Evolutionary conservation across 2,797 vertebrate genomes (phyloP).

Genomic region (Oreochromis mossambicus): DNA sequence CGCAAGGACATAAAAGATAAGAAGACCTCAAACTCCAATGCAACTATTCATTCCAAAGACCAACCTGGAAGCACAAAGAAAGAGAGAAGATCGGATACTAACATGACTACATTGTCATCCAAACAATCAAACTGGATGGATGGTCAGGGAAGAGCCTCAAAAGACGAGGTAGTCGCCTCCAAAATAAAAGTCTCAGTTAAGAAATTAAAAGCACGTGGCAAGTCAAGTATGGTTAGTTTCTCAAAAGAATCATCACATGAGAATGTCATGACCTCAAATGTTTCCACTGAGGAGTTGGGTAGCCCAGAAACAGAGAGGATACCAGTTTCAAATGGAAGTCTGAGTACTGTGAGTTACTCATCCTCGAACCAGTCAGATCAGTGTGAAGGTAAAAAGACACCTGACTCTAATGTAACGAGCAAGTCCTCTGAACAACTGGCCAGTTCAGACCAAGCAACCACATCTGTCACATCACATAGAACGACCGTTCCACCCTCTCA

Average conservation of each 20-base stretch:
- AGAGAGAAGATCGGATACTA: background rate
- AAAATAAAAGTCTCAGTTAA: conserved; percentile 35
- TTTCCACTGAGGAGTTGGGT: background rate
- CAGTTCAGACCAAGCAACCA: background rate
- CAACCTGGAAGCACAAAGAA: background rate
- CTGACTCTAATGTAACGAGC: background rate
- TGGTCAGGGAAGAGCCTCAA: background rate
- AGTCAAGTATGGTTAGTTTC: conserved; percentile 8
- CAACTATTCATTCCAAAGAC: background rate
- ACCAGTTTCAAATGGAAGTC: background rate
- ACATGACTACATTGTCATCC: background rate
- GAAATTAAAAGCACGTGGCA: conserved; percentile 28
- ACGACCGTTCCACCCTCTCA: background rate
- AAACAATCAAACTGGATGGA: conserved; percentile 1
- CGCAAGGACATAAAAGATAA: conserved; percentile 50
- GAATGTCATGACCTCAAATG: background rate
- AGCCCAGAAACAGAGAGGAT: background rate
- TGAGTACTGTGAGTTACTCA: background rate
- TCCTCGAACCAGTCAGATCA: conserved; percentile 2
- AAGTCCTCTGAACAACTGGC: background rate
- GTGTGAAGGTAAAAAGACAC: conserved; percentile 10
- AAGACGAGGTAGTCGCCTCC: background rate
- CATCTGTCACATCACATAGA: background rate
- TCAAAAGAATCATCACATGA: conserved; percentile 15
- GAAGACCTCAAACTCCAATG: conserved; percentile 13